Evolutionary conservation across 2,797 vertebrate species (phyloP).

Genomic region (Falco biarmicus): DNA sequence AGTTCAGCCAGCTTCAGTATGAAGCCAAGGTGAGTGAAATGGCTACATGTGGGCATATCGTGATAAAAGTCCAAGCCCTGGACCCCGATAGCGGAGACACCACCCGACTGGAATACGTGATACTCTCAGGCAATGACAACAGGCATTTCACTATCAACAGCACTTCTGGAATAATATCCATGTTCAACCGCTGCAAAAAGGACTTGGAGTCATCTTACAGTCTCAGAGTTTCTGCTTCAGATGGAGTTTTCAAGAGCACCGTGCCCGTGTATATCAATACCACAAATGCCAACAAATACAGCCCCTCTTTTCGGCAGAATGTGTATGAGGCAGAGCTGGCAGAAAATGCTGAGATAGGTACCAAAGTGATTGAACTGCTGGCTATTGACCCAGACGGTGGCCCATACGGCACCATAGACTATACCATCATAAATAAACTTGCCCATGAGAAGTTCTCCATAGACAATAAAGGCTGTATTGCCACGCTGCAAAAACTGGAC

Average conservation of each 20-base stretch:
- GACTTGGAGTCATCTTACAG: conserved; percentile 89
- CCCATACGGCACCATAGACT: conserved; percentile 91
- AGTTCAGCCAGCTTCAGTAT: conserved; percentile 88
- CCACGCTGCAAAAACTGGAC: conserved; percentile 90
- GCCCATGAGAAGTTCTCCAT: conserved; percentile 94
- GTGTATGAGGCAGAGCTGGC: conserved; percentile 93
- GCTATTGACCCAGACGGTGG: conserved; percentile 94
- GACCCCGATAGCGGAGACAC: conserved; percentile 87
- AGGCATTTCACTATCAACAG: conserved; percentile 93
- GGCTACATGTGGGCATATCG: conserved; percentile 92
- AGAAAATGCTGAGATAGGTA: conserved; percentile 93
- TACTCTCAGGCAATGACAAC: conserved; percentile 92
- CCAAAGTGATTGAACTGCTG: conserved; percentile 90
- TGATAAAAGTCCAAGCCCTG: conserved; percentile 95
- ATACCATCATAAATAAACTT: conserved; percentile 96
- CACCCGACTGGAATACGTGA: conserved; percentile 88
- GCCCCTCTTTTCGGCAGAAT: conserved; percentile 89
- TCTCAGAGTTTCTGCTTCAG: conserved; percentile 92
- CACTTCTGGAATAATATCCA: conserved; percentile 93
- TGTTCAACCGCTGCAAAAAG: conserved; percentile 91
- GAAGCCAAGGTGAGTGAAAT: conserved; percentile 90
- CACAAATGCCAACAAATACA: conserved; percentile 90
- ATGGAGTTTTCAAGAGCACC: conserved; percentile 91
- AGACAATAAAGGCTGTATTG: conserved; percentile 84
- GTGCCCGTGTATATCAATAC: conserved; percentile 96